phyloP scores from a whole-genome alignment of 64 coral and sea anemone species.

The Astreopora myriophthalma region DNA sequence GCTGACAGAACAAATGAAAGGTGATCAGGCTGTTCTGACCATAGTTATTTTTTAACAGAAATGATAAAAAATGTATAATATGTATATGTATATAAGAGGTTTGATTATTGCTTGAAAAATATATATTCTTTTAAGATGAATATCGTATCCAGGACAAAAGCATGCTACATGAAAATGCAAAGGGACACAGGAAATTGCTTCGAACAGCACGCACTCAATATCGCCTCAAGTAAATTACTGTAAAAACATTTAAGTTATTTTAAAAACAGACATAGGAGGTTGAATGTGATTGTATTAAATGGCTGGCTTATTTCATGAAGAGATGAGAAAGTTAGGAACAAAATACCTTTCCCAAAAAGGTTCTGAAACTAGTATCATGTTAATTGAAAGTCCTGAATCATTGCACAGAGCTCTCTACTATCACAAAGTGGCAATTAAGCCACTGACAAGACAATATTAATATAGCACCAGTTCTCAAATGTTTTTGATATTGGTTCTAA shows the following conservation, averaged over 20 bases:
- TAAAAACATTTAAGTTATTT: background rate
- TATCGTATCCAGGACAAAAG: background rate
- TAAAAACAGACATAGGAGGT: background rate
- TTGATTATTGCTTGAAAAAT: no score
- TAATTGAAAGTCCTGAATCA: background rate
- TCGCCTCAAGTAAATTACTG: background rate
- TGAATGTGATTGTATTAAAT: no score
- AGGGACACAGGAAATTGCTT: background rate
- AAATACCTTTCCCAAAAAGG: background rate
- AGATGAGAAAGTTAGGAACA: background rate
- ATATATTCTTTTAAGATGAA: background rate
- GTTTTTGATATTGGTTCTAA: background rate
- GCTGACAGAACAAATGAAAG: no score
- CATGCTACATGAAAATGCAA: background rate
- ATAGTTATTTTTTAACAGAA: no score
- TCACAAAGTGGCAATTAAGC: background rate
- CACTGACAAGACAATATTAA: conserved; percentile 29
- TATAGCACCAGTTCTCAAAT: background rate
- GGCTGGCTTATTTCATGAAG: no score
- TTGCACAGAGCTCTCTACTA: background rate
- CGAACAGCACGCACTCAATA: background rate
- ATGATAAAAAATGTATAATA: no score
- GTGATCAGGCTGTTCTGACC: no score
- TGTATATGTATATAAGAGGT: no score
- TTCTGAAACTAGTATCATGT: background rate